These are phyloP conservation scores for Crotalus horridus DNA, from an alignment of 2,113 vertebrate species.

Conservation along the genomic window DNA sequence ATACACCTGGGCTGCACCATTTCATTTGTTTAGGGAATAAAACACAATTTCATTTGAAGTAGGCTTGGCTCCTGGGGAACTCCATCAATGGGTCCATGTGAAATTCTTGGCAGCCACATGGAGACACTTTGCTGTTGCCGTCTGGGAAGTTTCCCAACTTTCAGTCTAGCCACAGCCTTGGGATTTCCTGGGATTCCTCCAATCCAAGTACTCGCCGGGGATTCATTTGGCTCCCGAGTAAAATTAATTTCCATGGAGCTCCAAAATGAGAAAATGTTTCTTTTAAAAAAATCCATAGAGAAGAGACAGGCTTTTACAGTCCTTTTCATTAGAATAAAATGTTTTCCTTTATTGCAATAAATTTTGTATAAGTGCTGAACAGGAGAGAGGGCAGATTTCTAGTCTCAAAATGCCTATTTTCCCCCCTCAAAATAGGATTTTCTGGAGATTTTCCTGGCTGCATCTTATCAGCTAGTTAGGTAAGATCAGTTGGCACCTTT, in stretches of 20 bases:
- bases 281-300: not conserved
- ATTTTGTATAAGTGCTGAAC: not conserved
- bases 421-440: not conserved
- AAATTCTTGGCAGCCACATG: not conserved
- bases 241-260: not conserved
- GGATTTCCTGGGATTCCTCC: not conserved
- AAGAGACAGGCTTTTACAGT: not conserved
- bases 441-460: not conserved
- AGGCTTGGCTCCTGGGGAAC: not conserved
- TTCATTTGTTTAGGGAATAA: not conserved
- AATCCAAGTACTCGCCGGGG: not conserved
- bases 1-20: not conserved
- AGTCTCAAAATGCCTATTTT: not conserved
- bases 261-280: not conserved
- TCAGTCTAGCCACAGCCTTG: not conserved
- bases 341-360: not conserved
- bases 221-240: not conserved
- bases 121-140: not conserved
- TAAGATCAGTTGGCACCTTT: not conserved
- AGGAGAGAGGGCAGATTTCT: not conserved
- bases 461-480: not conserved
- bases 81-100: not conserved
- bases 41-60: not conserved
- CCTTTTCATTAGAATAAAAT: not conserved
- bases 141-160: not conserved